These are phyloP conservation scores for Trichogramma evanescens DNA, from an alignment of 2,888 invertebrate genomes.

Conservation along the genomic window DNA sequence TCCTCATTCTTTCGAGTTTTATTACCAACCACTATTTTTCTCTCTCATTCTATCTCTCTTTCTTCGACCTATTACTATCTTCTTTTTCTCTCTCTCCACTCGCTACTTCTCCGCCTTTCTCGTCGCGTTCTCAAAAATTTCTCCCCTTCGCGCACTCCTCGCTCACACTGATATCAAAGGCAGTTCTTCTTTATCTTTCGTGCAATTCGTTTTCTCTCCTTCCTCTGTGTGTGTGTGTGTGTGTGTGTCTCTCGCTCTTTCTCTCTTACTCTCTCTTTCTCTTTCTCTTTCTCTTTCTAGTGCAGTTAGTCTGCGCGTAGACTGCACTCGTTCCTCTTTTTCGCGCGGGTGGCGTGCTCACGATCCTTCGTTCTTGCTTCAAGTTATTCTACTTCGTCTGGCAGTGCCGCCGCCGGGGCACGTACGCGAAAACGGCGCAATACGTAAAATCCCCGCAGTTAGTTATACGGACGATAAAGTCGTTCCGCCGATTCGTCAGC, in stretches of 20 bases:
- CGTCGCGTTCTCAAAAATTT: background rate
- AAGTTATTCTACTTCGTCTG: too few relatives aligned
- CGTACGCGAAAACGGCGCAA: conserved; percentile 10
- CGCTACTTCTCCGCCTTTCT: background rate
- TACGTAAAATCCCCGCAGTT: conserved; percentile 23
- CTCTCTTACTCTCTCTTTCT: too few relatives aligned
- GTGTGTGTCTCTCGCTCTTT: too few relatives aligned
- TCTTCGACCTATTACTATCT: conserved; percentile 3
- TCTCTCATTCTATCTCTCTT: background rate
- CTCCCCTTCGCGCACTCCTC: background rate
- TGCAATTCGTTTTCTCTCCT: conserved; percentile 15
- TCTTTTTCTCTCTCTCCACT: background rate
- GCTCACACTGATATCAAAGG: background rate
- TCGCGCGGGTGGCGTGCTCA: conserved; percentile 1
- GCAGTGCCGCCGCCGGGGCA: background rate
- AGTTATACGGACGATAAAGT: conserved; percentile 24
- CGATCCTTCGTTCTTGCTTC: background rate
- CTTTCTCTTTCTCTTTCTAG: too few relatives aligned
- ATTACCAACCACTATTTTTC: conserved; percentile 4
- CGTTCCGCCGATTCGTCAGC: conserved; percentile 24
- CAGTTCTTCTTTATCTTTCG: conserved; percentile 14
- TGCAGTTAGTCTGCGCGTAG: background rate
- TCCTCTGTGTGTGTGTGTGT: background rate
- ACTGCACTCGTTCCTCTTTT: conserved; percentile 1
- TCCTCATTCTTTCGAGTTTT: background rate